These are phyloP conservation scores for Drosophila monieri DNA, from an alignment of 2,888 invertebrate genomes.

Conservation along the genomic window DNA sequence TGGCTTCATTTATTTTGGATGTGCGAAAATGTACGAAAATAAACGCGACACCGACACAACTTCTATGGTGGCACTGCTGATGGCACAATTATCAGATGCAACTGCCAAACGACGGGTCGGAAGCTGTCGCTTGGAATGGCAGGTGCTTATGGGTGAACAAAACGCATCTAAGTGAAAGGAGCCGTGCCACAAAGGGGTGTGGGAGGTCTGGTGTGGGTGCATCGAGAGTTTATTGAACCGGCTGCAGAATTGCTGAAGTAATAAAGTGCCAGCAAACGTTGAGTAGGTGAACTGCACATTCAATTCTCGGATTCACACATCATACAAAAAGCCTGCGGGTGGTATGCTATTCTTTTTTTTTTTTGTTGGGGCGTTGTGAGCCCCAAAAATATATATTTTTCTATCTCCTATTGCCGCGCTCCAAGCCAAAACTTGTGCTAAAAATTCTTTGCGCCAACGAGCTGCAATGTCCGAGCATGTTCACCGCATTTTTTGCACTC, in stretches of 20 bases:
- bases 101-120: constrained; percentile 42
- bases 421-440: constrained; percentile 59
- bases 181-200: not conserved
- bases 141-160: constrained; percentile 1
- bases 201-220: constrained; percentile 18
- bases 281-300: constrained; percentile 47
- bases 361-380: constrained; percentile 14
- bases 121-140: constrained; percentile 32
- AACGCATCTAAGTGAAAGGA: constrained; percentile 1
- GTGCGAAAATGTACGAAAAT: constrained; percentile 59
- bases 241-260: constrained; percentile 22
- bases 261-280: constrained; percentile 49
- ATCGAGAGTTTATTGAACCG: constrained; percentile 68
- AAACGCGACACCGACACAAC: constrained; percentile 46
- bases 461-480: constrained; percentile 24
- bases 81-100: constrained; percentile 70
- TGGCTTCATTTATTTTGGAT: constrained; percentile 34
- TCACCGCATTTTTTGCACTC: constrained; percentile 18
- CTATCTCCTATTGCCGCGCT: constrained; percentile 25
- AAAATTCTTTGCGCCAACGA: constrained; percentile 46
- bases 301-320: constrained; percentile 32
- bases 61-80: constrained; percentile 41
- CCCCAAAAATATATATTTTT: constrained; percentile 34
- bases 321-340: constrained; percentile 21
- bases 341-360: not conserved